Evolutionary conservation across 1,140 invertebrate species (phyloP), one percentile per base, ranked within the genome.

Genomic region (Schlechtendalia chinensis): DNA sequence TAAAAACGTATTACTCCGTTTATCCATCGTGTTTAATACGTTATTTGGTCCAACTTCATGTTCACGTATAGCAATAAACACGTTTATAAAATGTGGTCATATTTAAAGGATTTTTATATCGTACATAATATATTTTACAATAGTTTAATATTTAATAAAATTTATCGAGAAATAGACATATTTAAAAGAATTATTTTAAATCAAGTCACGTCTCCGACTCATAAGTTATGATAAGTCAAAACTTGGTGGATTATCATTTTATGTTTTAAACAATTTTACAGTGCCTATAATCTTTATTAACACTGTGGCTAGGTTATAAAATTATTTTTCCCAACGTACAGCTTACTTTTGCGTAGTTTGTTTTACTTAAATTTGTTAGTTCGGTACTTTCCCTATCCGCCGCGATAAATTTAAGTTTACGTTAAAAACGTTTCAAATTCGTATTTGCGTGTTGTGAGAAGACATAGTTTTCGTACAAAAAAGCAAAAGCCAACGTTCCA

Each of bases 341-440:
- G 12, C 4, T n/a, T 17, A 17, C 29, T 65, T 65, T n/a, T n/a
- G n/a, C n/a, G n/a, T n/a, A n/a, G n/a, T n/a, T n/a, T 65, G 61
- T 39, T 39, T 11, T n/a, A 22, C n/a, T 10, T 4, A 65, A 61
- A 19, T 6, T 61, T 61, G 16, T 61, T 61, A 29, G 24, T 61
- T 29, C 17, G 16, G 8, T 61, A 65, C 10, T 6, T 65, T 10
- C n/a, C n/a, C 39, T 39, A 10, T 11, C 29, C n/a, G 19, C 12
- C n/a, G 45, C 22, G 22, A 67, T 67, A 67, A 5, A 45, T 45
- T 67, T 19, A 22, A 67, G n/a, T 22, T 67, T 39, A 45, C 19
- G n/a, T 67, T 39, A 10, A 22, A 45, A 67, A 67, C 2, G n/a
- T 67, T 67, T 67, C n/a, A 45, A 32, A 65, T 65, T 65, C 19